phyloP scores from a whole-genome alignment of 2,113 vertebrate species.

The Microtus oregoni region DNA sequence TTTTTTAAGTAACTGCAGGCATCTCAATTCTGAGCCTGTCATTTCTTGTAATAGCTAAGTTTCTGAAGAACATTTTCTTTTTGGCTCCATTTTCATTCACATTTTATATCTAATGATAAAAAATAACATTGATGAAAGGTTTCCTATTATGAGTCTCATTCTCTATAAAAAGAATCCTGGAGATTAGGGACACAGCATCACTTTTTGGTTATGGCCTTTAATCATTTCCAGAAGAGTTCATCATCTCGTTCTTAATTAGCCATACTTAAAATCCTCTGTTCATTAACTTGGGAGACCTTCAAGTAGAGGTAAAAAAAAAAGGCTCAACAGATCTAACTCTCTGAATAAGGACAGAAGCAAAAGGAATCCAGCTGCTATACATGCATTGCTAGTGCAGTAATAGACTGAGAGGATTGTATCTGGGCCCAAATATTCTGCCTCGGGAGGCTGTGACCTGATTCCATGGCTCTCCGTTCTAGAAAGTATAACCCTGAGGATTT shows the following conservation, averaged over 20 bases:
- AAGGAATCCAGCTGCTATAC: neutral
- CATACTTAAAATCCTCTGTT: slow-evolving; percentile 38
- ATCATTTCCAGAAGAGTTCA: slow-evolving; percentile 41
- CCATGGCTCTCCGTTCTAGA: neutral
- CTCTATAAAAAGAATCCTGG: slow-evolving; percentile 18
- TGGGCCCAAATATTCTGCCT: neutral
- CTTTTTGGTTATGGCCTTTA: neutral
- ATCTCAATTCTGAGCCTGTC: neutral
- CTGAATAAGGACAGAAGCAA: neutral
- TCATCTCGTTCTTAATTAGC: slow-evolving; percentile 48
- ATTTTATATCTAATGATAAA: slow-evolving; percentile 38
- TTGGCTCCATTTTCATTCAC: slow-evolving; percentile 20
- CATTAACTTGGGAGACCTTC: slow-evolving; percentile 37
- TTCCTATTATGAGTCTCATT: neutral
- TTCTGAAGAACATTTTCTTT: slow-evolving; percentile 38
- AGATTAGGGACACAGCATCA: neutral
- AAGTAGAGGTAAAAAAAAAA: neutral
- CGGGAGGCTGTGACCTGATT: fast-evolving
- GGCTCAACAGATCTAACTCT: neutral
- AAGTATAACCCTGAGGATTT: fast-evolving
- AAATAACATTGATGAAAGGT: slow-evolving; percentile 13
- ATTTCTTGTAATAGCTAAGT: neutral
- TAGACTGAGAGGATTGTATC: neutral
- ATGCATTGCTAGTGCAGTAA: neutral
- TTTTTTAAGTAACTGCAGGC: neutral